A percentile compares a stretch with the other conserved stretches of the same genome.
Conservation (phyloP, 2,888 invertebrate species). For the Neuroscelio doddi region DNA sequence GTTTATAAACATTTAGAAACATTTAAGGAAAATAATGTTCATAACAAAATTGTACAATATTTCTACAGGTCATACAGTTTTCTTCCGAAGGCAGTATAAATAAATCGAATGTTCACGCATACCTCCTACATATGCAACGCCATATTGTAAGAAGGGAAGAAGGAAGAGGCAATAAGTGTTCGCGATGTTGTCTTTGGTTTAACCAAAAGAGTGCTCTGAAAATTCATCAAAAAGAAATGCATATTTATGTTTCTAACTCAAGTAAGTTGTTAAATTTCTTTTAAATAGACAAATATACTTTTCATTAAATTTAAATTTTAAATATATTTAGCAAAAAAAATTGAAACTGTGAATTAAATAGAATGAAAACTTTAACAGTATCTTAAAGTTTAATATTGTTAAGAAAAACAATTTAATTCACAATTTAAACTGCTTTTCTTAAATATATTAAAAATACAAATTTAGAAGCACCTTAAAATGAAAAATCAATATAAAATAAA, state of each 20-base stretch:
- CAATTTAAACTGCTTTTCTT: too few relatives aligned
- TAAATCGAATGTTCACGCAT: conserved; percentile 78
- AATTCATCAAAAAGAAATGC: conserved; percentile 65
- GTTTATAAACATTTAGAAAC: too few relatives aligned
- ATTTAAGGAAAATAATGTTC: background rate
- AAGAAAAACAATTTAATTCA: too few relatives aligned
- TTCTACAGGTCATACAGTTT: conserved; percentile 68
- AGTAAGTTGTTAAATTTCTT: conserved; percentile 50
- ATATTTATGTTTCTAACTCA: conserved; percentile 54
- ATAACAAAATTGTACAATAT: background rate
- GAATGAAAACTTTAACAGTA: too few relatives aligned
- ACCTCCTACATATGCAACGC: conserved; percentile 80
- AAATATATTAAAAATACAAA: too few relatives aligned
- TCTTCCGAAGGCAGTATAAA: conserved; percentile 64
- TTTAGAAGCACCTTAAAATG: too few relatives aligned
- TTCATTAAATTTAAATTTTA: too few relatives aligned
- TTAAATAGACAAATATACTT: background rate
- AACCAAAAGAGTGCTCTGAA: conserved; percentile 78
- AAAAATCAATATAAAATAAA: too few relatives aligned
- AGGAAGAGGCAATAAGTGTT: conserved; percentile 79
- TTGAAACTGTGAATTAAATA: too few relatives aligned
- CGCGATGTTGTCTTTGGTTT: conserved; percentile 83
- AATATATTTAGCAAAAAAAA: too few relatives aligned
- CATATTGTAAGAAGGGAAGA: conserved; percentile 76
- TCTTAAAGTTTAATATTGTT: too few relatives aligned